phyloP scores from a whole-genome alignment of 2,113 vertebrate species.

The Rhabdomys dilectus region DNA sequence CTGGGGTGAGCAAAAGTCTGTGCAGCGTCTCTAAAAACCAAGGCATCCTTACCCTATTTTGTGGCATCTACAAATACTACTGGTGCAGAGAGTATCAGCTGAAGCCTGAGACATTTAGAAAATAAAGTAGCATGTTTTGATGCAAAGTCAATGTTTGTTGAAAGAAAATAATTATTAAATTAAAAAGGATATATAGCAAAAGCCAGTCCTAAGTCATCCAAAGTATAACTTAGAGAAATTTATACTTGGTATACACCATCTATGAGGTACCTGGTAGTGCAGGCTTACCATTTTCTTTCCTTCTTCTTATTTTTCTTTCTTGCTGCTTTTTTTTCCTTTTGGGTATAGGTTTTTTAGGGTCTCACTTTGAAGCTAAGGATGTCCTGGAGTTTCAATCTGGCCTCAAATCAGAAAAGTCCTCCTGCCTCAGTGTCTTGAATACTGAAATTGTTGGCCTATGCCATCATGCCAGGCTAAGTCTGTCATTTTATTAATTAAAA shows the following conservation, averaged over 20 bases:
- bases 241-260: neutral
- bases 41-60: neutral
- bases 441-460: neutral
- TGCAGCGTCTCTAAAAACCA: neutral
- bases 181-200: neutral
- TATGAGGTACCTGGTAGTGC: neutral
- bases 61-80: neutral
- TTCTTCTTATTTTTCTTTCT: neutral
- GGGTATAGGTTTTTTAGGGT: neutral
- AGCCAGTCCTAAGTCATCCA: neutral
- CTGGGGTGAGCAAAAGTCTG: neutral
- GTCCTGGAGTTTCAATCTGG: neutral
- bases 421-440: neutral
- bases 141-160: neutral
- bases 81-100: neutral
- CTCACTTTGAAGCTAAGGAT: neutral
- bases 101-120: neutral
- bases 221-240: neutral
- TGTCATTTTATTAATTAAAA: neutral
- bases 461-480: neutral
- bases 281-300: constrained; percentile 3
- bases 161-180: neutral
- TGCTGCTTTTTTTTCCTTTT: neutral
- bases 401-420: neutral
- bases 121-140: neutral